Evolutionary conservation across 2,888 invertebrate genomes (phyloP), one percentile per base, ranked within the genome.

Genomic region (Xestia ashworthii): DNA sequence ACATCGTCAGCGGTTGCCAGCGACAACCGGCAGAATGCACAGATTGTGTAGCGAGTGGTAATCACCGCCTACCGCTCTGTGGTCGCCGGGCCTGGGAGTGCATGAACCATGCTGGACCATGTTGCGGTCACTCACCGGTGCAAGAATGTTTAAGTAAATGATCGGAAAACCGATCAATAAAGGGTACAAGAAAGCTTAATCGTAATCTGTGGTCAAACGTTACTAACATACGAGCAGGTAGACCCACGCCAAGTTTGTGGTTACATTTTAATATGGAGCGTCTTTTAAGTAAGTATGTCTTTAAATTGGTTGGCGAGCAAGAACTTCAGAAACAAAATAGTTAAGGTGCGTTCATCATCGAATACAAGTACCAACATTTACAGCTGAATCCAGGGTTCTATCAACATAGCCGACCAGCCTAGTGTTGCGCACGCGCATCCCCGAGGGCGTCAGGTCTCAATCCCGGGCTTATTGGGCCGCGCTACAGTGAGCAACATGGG

Each of bases 51-150:
- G 75, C 50, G 60, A 38, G 9, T 62, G 70, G 69, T 80, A 81
- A 81, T 81, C 55, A 74, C 67, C 44, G 12, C 9, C 38, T 53
- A 32, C 14, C 48, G 3, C 38, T 22, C 48, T 55, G 74, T 38
- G 73, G 55, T 65, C 38, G 38, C 32, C 38, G 67, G 22, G 12
- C 53, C 55, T 32, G 73, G 16, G 58, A 65, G 55, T 38, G 53
- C 44, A 46, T n/a, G 71, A n/a, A 16, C 32, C 58, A 22, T 71
- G 72, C 5, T 25, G 50, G 22, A 12, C 46, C 62, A 38, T 81
- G 76, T 85, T 83, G 82, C 67, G 83, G 85, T 85, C 53, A 32
- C 41, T 60, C 41, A 41, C 50, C 46, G 38, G 16, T 12, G 46
- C 32, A 53, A 1, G 67, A 38, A 53, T 53, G 55, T 58, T 79